Base-by-base conservation (phyloP, 92 coral and sea anemone genomes). In the Bergia sp. region DNA sequence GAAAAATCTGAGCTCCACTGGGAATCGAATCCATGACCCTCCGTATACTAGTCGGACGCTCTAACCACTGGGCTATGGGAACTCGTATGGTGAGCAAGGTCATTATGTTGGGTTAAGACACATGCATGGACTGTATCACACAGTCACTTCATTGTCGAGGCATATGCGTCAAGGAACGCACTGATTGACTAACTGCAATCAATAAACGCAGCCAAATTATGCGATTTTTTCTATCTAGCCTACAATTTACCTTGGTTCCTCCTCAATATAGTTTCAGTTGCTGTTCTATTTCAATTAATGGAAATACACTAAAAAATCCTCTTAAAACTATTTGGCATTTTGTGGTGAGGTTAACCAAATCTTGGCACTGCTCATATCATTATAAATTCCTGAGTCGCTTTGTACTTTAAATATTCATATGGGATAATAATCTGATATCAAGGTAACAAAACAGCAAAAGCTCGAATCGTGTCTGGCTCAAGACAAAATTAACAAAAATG, bases 321-420 rank as follows among this genome's bases (percentile, higher is more conserved):
- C 23, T 41, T 53, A 18, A 39, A 15, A 16, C 69, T 61, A 20
- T 61, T 76, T 40, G 50, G 23, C 13, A 41, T 4, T 4, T 21
- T 84, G 77, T 44, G 78, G 61, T 61, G 5, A 81, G 57, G 0
- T 84, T 29, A 67, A 36, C 77, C 61, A 23, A 37, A 38, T 72
- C 37, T 84, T 69, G 79, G 66, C 79, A 44, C 77, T 2, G 16
- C 47, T 37, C 18, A 55, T 11, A 15, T 42, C 65, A 82, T 69
- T 44, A 69, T 3, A 12, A 45, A 84, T 84, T 71, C 65, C 29
- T 38, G 85, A 38, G 37, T 81, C 73, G 87, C 78, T 44, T 41
- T 36, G 41, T 29, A 18, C 3, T 67, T 84, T 69, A 84, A 71
- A 84, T 69, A 69, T 84, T 84, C 71, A 84, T 47, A 38, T 37